Base-by-base conservation (phyloP, 2,888 invertebrate species). In the Eudasyphora cyanicolor region DNA sequence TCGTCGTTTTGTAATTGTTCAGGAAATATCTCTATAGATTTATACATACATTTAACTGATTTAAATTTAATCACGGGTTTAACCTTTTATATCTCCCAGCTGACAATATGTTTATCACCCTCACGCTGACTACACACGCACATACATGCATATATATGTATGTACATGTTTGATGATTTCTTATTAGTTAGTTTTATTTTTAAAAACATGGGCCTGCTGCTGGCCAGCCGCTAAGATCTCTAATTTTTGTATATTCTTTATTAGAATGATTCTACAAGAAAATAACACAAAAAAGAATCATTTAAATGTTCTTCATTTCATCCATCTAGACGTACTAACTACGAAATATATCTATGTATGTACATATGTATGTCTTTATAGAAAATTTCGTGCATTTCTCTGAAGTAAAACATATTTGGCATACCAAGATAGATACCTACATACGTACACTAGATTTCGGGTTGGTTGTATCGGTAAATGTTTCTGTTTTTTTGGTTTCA, bases 381-480 rank as follows among this genome's bases (percentile, higher is more conserved):
- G 27, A 73, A n/a, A 70, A 75, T n/a, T 70, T 80, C 74, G 54
- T 54, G 75, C 54, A 78, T 71, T 78, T 77, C 19, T 76, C 45
- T 32, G 62, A 32, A 38, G 74, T 75, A 62, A 78, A 69, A 75
- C 82, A 82, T 78, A 78, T 82, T 82, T 82, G 73, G 77, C 78
- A 82, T 82, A 64, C 70, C 78, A n/a, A 75, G 74, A 54, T 54
- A n/a, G n/a, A n/a, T n/a, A n/a, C n/a, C n/a, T n/a, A n/a, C n/a
- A n/a, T n/a, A n/a, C n/a, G n/a, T n/a, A 62, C 12, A 21, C 57
- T 12, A 51, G 38, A 57, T 67, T 35, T n/a, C 57, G 27, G 51
- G 60, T 57, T 54, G 21, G 51, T n/a, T n/a, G n/a, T 45, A 64
- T 32, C n/a, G 32, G 7, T 35, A 57, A 12, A 45, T 24, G 21